Conservation (phyloP, 1,140 invertebrate species). For the Drosophila parvula region DNA sequence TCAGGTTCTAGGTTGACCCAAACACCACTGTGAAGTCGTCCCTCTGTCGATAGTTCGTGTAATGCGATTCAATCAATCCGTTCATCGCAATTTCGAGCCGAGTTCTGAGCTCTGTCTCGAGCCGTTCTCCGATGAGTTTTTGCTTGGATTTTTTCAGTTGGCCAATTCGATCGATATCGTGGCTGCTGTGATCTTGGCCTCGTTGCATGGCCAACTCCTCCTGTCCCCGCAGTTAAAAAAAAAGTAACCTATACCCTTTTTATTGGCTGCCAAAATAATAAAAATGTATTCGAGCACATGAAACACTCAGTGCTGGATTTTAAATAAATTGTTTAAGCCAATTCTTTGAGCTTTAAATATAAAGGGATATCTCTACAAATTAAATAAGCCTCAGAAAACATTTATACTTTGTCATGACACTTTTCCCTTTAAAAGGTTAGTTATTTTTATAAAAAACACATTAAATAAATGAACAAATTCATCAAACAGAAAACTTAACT, state of each 20-base stretch:
- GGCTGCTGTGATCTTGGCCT: constrained; percentile 55
- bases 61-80: constrained; percentile 52
- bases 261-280: background rate
- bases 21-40: constrained; percentile 2
- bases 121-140: constrained; percentile 13
- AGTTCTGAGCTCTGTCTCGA: background rate
- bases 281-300: no score
- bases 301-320: background rate
- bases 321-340: background rate
- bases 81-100: constrained; percentile 32
- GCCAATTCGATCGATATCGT: constrained; percentile 37
- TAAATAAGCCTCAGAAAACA: no score
- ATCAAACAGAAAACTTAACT: no score
- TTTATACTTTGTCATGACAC: no score
- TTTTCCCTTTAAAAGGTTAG: no score
- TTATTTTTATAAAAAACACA: no score
- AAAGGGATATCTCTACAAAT: no score
- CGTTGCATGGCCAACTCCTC: constrained; percentile 3
- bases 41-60: constrained; percentile 11
- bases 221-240: background rate
- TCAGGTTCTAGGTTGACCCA: constrained; percentile 26
- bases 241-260: background rate
- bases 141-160: constrained; percentile 22
- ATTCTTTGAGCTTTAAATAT: background rate
- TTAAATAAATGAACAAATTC: no score